These are phyloP conservation scores for Camponotus vicinus DNA, from an alignment of 1,140 invertebrate genomes.

Conservation along the genomic window DNA sequence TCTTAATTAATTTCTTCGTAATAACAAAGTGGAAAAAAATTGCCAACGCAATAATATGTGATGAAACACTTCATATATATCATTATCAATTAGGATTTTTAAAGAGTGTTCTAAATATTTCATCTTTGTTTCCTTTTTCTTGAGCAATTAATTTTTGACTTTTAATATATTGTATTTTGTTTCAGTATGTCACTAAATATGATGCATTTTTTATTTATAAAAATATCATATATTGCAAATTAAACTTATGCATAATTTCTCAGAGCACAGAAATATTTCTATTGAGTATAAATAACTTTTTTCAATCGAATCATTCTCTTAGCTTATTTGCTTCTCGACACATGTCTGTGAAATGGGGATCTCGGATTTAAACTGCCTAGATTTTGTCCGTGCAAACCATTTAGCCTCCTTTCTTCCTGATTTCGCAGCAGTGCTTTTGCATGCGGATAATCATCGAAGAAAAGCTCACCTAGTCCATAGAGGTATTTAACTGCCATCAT, in stretches of 20 bases:
- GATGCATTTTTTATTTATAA: constrained; percentile 18
- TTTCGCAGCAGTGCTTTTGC: constrained; percentile 87
- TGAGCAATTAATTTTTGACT: not conserved
- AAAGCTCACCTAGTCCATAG: constrained; percentile 87
- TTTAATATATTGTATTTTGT: constrained; percentile 29
- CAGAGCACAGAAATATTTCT: not conserved
- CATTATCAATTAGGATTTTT: not conserved
- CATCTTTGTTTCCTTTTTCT: not conserved
- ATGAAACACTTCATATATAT: not conserved
- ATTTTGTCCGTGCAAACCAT: constrained; percentile 87
- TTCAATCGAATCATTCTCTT: not conserved
- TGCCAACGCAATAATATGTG: not conserved
- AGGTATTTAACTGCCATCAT: constrained; percentile 85
- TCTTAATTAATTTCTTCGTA: not conserved
- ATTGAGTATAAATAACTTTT: constrained; percentile 9
- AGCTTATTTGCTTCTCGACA: not conserved
- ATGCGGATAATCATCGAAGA: constrained; percentile 89
- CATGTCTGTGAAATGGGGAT: constrained; percentile 87
- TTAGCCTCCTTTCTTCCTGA: constrained; percentile 87
- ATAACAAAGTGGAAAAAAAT: constrained; percentile 2
- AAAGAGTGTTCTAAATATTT: not conserved
- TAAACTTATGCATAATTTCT: constrained; percentile 8
- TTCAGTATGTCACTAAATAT: not conserved
- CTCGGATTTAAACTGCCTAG: constrained; percentile 87
- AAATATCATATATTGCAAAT: constrained; percentile 13